Base-by-base conservation (phyloP, 2,113 vertebrate genomes). In the Taurulus bubalis region DNA sequence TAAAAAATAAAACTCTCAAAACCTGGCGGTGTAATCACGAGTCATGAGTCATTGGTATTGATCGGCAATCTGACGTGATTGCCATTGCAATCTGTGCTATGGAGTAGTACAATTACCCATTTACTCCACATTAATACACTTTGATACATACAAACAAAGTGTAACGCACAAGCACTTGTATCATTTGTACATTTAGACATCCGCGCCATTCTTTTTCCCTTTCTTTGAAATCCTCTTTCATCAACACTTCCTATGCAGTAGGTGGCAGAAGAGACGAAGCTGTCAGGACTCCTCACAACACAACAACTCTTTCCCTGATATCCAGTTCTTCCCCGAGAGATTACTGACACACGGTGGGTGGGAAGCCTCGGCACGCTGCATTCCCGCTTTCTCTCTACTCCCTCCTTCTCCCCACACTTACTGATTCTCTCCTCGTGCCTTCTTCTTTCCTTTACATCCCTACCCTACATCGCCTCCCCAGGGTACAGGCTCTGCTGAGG, bases 251-350 rank as follows among this genome's bases (percentile, higher is more conserved):
- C 82, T 90, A 75, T 89, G 81, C 94, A 91, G 92, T 78, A 95
- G 94, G 93, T 92, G 94, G 90, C 92, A 94, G 90, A 89, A 92
- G 87, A 90, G 86, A 86, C 78, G 85, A 92, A 92, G 87, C 88
- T 88, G 90, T 91, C 88, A 79, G 63, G 63, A 68, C 55, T 84
- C 78, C 82, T 77, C 75, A 74, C 73, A 80, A 76, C 87, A 85
- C 85, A 86, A 83, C 82, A 80, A 84, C 75, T 83, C 71, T 79
- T 82, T 78, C 71, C 82, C 66, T 71, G 69, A 85, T 89, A 84
- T 76, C 68, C 55, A 75, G 74, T 72, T 56, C 81, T 82, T 85
- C 89, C 88, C 82, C 18, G 26, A 67, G 91, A 89, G 88, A 91
- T 80, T 87, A 71, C 71, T 90, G 84, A 90, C 82, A 83, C 83